Evolutionary conservation across 2,888 invertebrate species (phyloP).

Genomic region (Standfussiana lucernea): DNA sequence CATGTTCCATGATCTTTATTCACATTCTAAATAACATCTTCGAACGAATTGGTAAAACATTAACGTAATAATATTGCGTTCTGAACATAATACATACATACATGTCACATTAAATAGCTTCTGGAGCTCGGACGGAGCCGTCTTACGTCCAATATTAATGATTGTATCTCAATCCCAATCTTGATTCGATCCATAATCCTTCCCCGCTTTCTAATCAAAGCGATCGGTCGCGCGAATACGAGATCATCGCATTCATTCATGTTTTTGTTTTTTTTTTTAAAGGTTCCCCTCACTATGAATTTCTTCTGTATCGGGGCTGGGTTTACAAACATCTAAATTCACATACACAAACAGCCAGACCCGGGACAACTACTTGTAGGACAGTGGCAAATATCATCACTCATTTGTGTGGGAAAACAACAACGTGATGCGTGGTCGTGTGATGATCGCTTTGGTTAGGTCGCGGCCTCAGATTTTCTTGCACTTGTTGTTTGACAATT

Average conservation of each 20-base stretch:
- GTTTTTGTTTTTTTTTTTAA: too few relatives aligned
- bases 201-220: not conserved
- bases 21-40: slow-evolving; percentile 40
- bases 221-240: not conserved
- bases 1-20: slow-evolving; percentile 67
- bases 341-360: too few relatives aligned
- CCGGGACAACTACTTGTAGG: too few relatives aligned
- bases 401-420: not conserved
- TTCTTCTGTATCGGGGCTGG: too few relatives aligned
- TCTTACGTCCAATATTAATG: slow-evolving; percentile 6
- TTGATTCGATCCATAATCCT: not conserved
- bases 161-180: not conserved
- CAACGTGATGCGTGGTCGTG: not conserved
- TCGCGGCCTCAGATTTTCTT: not conserved
- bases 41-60: slow-evolving; percentile 34
- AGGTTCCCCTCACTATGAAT: too few relatives aligned
- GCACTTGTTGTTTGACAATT: not conserved
- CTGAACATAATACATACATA: slow-evolving; percentile 55
- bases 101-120: slow-evolving; percentile 35
- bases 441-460: not conserved
- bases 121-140: too few relatives aligned
- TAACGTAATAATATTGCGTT: slow-evolving; percentile 55
- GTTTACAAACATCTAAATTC: too few relatives aligned
- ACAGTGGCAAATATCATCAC: too few relatives aligned
- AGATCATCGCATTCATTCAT: too few relatives aligned